Base-by-base conservation (phyloP, 2,888 invertebrate species). In the Asteroscopus sphinx region DNA sequence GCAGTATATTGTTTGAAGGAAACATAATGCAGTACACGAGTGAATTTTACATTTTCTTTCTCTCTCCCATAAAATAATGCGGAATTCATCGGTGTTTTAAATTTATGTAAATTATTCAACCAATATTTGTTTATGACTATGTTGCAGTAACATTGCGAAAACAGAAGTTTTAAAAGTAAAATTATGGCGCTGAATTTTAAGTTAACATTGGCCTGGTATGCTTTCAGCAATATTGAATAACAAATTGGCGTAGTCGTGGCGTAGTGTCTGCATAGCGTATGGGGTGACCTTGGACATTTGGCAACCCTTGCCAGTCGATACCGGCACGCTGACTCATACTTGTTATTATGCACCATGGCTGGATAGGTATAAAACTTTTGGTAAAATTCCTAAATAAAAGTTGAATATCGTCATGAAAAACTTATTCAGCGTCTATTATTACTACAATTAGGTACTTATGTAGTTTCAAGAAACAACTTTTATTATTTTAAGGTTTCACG, bases 201-300 rank as follows among this genome's bases (percentile, higher is more conserved):
- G 15, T 39, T 49, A 44, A 56, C 52, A 45, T 52, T 67, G 47
- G 51, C 40, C 17, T 32, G 30, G 16, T 42, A 47, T 48, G 37
- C 45, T 48, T 57, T 58, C 36, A 39, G 36, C 7, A 59, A 39
- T 60, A 51, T 54, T 56, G 46, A 28, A 17, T 49, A 58, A 55
- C 41, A 40, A 44, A 55, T 64, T 68, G 65, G 48, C 68, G 66
- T 73, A 25, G 33, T 63, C 54, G 63, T 68, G 65, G 48, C 68
- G 66, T 73, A 25, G 33, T 63, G 77, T 75, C 80, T 79, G 84
- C 79, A 76, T 77, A 67, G 76, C 69, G 76, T 72, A 77, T 73
- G 73, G 77, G 62, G 69, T 77, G 82, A 80, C 85, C 85, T 86
- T 83, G 73, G 77, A 60, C 51, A 68, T 82, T 86, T 86, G 86